Evolutionary conservation across 92 coral and sea anemone genomes (phyloP), one percentile per base, ranked within the genome.

Genomic region (Plumapathes pennacea): DNA sequence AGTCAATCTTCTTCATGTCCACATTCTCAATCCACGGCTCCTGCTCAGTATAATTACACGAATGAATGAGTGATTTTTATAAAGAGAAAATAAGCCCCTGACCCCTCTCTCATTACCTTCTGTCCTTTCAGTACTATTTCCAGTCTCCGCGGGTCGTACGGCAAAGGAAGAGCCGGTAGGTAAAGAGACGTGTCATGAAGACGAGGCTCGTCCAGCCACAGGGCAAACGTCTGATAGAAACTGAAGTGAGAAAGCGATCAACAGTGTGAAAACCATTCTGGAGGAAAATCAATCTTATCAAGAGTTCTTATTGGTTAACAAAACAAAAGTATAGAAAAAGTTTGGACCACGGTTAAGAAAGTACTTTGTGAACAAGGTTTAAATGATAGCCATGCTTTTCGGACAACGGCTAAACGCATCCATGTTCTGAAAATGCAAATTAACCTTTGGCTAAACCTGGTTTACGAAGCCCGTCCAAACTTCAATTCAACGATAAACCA

Each of bases 151-250:
- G 96, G 62, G 50, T 92, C 94, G 45, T 92, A 92, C 0, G 83
- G 90, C 29, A 87, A 84, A 5, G 98, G 98, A n/a, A 92, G 85
- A 28, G 96, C 78, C 25, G 88, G 94, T 28, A 92, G 43, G 54
- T 71, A 92, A 21, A 92, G 80, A 21, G 64, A 71, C 2, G 98
- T 89, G 58, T 88, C 92, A 60, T 92, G 98, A 10, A 92, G 78
- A 2, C 98, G 89, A 38, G 98, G 90, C 62, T 92, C 98, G 53
- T 92, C 98, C 36, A 92, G 49, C 98, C 98, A 92, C 48, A 92
- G 76, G 2, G 83, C 85, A 46, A 92, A 80, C 5, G 96, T 90
- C 62, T 92, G 94, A 43, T 76, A 92, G 46, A 76, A 92, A 68
- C 98, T 92, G 38, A 38, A 38, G 17, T 4, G 36, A 32, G 9